Conservation (phyloP, 2,888 invertebrate species). For the Synanthedon myopaeformis region DNA sequence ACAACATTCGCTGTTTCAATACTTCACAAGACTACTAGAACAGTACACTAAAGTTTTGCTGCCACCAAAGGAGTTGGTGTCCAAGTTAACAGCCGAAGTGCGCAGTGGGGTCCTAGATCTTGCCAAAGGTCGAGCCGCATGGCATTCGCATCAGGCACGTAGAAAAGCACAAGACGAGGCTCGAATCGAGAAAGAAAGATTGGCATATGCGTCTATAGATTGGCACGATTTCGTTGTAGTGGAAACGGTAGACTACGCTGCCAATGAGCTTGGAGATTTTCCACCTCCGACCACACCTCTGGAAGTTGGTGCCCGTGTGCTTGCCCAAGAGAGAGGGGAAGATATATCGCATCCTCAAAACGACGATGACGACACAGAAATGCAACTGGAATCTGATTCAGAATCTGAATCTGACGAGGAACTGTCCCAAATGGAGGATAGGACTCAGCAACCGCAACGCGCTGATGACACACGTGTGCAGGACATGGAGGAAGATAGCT, state of each 20-base stretch:
- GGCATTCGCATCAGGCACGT: constrained; percentile 95
- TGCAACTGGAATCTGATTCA: constrained; percentile 90
- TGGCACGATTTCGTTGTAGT: constrained; percentile 99
- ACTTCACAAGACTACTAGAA: constrained; percentile 97
- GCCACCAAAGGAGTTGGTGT: constrained; percentile 91
- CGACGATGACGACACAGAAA: constrained; percentile 83
- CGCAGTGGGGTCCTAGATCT: constrained; percentile 81
- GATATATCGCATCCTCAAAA: constrained; percentile 60
- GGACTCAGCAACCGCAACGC: constrained; percentile 50
- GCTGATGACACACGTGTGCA: constrained; percentile 74
- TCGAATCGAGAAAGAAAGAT: constrained; percentile 92
- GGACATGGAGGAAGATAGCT: constrained; percentile 94
- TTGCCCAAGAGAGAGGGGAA: constrained; percentile 83
- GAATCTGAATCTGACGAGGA: constrained; percentile 63
- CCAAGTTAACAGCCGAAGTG: constrained; percentile 83
- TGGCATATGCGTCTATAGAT: constrained; percentile 97
- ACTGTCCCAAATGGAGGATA: constrained; percentile 77
- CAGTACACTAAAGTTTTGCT: constrained; percentile 98
- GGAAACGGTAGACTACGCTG: constrained; percentile 98
- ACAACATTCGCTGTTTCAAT: constrained; percentile 97
- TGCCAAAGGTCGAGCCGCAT: constrained; percentile 94
- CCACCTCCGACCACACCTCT: constrained; percentile 97
- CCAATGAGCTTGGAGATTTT: constrained; percentile 94
- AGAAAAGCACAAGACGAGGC: constrained; percentile 95
- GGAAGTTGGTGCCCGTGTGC: constrained; percentile 94